Conservation (phyloP, 2,797 vertebrate genomes). For the Arremon aurantiirostris region DNA sequence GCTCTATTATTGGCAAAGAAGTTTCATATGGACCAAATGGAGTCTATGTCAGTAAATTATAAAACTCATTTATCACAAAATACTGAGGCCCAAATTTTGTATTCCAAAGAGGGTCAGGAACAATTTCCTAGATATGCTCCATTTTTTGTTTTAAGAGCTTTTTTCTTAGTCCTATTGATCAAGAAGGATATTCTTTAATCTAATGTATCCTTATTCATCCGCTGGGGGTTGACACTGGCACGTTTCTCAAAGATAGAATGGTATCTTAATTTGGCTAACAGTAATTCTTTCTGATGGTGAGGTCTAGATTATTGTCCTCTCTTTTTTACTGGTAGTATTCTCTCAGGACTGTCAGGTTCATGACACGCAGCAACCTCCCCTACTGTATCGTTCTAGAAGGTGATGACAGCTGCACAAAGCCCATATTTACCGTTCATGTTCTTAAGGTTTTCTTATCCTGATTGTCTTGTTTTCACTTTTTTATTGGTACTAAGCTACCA, state of each 20-base stretch:
- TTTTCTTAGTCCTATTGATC: not conserved
- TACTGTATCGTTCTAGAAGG: not conserved
- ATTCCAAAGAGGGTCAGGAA: rapidly evolving
- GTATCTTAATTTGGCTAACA: not conserved
- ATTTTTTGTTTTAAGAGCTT: not conserved
- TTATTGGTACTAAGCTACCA: not conserved
- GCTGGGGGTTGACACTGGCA: not conserved
- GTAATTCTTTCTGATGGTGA: not conserved
- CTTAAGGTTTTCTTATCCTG: not conserved
- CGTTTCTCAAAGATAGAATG: not conserved
- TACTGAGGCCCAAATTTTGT: not conserved
- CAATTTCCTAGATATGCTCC: not conserved
- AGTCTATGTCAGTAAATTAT: not conserved
- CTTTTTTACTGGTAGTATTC: not conserved
- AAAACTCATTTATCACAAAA: not conserved
- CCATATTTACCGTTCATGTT: not conserved
- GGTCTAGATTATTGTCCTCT: not conserved
- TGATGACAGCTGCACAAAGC: not conserved
- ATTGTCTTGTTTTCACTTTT: not conserved
- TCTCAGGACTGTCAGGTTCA: not conserved
- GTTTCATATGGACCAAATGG: not conserved
- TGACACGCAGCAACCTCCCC: not conserved
- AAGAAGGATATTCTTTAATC: not conserved
- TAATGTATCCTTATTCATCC: not conserved
- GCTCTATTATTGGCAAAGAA: not conserved